Percentiles rank a stretch among this genome's conserved stretches.
phyloP scores from a whole-genome alignment of 2,113 vertebrate species.

The Pseudorasbora parva region DNA sequence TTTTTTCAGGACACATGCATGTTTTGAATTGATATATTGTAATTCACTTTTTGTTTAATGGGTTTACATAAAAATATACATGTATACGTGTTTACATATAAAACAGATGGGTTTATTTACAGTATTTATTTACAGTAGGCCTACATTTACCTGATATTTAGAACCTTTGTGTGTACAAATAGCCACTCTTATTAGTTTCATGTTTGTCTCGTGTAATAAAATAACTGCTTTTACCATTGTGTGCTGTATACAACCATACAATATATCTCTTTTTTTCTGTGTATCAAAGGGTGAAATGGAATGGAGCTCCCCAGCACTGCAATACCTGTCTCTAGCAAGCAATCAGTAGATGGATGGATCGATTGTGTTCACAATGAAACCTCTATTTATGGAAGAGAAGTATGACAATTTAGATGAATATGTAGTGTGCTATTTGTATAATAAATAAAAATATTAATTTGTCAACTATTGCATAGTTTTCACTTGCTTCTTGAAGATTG shows the following conservation, averaged over 20 bases:
- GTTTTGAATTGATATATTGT: neutral
- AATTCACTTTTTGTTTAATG: neutral
- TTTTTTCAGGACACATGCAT: neutral
- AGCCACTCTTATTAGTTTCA: neutral
- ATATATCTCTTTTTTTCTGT: neutral
- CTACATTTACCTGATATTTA: neutral
- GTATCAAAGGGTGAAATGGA: neutral
- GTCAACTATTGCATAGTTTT: no score
- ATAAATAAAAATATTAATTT: no score
- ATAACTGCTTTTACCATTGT: neutral
- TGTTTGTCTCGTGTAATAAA: neutral
- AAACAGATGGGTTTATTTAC: no score
- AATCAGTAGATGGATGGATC: conserved; percentile 5
- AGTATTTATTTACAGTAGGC: no score
- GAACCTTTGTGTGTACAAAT: neutral
- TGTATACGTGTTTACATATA: no score
- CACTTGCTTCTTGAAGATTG: no score
- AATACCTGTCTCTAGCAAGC: no score
- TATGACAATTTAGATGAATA: neutral
- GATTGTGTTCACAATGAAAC: neutral
- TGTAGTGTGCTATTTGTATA: no score
- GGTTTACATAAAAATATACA: no score
- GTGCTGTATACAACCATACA: neutral
- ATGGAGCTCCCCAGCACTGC: no score
- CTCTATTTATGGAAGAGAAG: neutral